phyloP scores from a whole-genome alignment of 1,140 invertebrate genomes.

The Telenomus remus region DNA sequence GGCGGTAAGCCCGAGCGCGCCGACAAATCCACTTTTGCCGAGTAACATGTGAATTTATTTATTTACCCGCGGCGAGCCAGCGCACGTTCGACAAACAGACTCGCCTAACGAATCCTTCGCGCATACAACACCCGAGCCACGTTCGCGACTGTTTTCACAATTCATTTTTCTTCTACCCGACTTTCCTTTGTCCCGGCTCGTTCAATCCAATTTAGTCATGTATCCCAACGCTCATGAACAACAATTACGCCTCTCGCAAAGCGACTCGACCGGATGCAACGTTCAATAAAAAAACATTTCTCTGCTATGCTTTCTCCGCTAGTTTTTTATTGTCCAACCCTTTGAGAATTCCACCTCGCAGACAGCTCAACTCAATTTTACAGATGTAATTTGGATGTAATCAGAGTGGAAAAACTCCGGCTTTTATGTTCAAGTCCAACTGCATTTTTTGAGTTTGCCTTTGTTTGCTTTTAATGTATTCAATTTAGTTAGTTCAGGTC shows the following conservation, averaged over 20 bases:
- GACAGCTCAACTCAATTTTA: constrained; percentile 31
- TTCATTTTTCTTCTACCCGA: constrained; percentile 50
- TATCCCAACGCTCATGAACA: constrained; percentile 52
- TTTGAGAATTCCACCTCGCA: constrained; percentile 28
- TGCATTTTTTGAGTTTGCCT: no score
- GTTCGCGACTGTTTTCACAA: constrained; percentile 51
- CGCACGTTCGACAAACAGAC: constrained; percentile 65
- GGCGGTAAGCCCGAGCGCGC: constrained; percentile 28
- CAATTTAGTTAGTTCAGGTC: no score
- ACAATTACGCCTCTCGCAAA: constrained; percentile 47
- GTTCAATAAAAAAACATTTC: constrained; percentile 5
- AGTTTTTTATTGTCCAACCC: constrained; percentile 34
- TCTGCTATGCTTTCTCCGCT: constrained; percentile 32
- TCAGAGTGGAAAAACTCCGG: background rate
- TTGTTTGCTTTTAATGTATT: no score
- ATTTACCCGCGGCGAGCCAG: constrained; percentile 59
- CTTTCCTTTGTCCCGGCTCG: constrained; percentile 38
- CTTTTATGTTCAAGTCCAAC: no score
- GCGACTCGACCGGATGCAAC: constrained; percentile 13
- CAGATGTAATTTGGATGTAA: constrained; percentile 27
- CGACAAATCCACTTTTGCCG: constrained; percentile 56
- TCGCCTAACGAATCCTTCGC: constrained; percentile 62
- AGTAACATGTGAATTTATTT: constrained; percentile 63
- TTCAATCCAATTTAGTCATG: constrained; percentile 49
- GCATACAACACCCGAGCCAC: constrained; percentile 47